Conservation (phyloP, 2,888 invertebrate genomes). For the Dendrolimus pini region DNA sequence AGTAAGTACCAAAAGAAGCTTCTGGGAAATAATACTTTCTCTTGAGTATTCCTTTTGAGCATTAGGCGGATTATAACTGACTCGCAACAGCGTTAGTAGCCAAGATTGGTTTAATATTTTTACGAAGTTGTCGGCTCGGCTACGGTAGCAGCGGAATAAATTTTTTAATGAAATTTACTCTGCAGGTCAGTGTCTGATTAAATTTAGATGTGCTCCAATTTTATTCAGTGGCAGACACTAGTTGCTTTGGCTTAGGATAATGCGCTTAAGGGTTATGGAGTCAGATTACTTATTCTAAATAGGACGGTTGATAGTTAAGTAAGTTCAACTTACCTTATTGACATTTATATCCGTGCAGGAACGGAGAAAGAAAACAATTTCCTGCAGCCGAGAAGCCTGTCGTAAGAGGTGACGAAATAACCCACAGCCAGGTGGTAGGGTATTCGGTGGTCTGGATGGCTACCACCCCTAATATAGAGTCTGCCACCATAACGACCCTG, state of each 20-base stretch:
- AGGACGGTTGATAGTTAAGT: too few species aligned
- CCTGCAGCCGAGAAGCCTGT: too few species aligned
- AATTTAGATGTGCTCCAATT: slow-evolving; percentile 31
- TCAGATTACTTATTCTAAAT: too few species aligned
- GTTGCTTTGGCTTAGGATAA: slow-evolving; percentile 6
- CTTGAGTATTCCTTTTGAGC: not conserved
- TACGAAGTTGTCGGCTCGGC: not conserved
- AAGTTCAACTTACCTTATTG: too few species aligned
- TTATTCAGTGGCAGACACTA: slow-evolving; percentile 10
- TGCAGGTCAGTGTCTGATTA: slow-evolving; percentile 18
- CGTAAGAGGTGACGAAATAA: too few species aligned
- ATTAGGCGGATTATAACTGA: not conserved
- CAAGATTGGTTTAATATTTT: not conserved
- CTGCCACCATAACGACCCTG: too few species aligned
- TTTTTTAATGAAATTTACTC: not conserved
- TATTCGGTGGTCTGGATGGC: too few species aligned
- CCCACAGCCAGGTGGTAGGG: too few species aligned
- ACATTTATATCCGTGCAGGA: too few species aligned
- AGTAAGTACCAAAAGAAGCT: not conserved
- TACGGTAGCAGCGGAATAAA: not conserved
- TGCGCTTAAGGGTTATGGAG: too few species aligned
- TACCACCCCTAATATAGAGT: too few species aligned
- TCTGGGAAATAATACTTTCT: not conserved
- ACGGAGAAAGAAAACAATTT: too few species aligned
- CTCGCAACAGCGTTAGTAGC: not conserved